Evolutionary conservation across 92 coral and sea anemone species (phyloP), one percentile per base, ranked within the genome.

Genomic region (Hydrozoanthus gracilis): DNA sequence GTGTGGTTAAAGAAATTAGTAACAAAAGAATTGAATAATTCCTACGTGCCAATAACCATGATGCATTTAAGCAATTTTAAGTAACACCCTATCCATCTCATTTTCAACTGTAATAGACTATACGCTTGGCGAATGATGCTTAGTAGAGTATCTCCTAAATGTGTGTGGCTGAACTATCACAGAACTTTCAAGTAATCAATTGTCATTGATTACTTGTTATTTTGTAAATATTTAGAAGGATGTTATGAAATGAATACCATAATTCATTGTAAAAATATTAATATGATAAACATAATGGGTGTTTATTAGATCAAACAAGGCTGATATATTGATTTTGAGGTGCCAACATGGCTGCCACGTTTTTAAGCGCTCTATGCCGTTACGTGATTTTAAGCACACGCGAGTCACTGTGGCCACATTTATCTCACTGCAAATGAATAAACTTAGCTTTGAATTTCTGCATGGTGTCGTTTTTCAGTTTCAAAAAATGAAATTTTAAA

Each of bases 41-140:
- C 18, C 68, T 62, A 62, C 68, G 4, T 62, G 68, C 68, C 68
- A 62, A 62, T 62, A 62, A 62, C 68, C 68, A 62, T 62, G 68
- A 3, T 62, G 68, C 68, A 62, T 62, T 62, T 62, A 62, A 7
- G 16, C 17, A 12, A 62, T 62, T 62, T 0, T 62, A 62, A 62
- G 68, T 62, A 62, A 62, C 68, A 62, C 2, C 68, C 68, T 62
- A 0, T 62, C 68, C 68, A 62, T 62, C 68, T 62, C 68, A 62
- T 62, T 62, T 62, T 62, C 68, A 62, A 62, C 68, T 62, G 68
- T 15, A 62, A 62, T 62, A 62, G 27, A 62, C 61, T 54, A 54
- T 27, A 27, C 39, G 39, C 61, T 2, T 54, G 61, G 0, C 61
- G 2, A 54, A 54, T 2, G 61, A 0, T 54, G 2, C 61, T 54